Evolutionary conservation across 2,113 vertebrate species (phyloP).

Genomic region (Pterocles gutturalis): DNA sequence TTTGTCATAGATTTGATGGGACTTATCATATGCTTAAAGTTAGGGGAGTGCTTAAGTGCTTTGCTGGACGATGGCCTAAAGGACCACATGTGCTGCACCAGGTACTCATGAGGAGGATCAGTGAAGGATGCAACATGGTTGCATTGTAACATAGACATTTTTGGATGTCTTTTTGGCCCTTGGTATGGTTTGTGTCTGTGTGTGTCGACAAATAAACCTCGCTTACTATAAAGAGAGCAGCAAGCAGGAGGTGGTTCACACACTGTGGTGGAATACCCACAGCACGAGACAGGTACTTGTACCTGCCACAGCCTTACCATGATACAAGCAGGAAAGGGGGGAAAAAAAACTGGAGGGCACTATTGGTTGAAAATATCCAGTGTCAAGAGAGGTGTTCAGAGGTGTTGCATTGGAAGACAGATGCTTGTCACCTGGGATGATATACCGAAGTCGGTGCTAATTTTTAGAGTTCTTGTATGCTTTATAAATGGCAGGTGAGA

Average conservation of each 20-base stretch:
- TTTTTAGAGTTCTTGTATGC: neutral
- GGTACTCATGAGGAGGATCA: neutral
- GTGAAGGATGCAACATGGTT: neutral
- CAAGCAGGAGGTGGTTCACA: neutral
- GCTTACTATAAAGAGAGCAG: neutral
- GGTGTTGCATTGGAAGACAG: neutral
- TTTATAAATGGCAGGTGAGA: neutral
- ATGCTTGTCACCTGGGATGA: neutral
- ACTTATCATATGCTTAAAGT: neutral
- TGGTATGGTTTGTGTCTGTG: neutral
- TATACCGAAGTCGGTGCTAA: neutral
- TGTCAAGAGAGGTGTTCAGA: neutral
- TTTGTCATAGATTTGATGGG: neutral
- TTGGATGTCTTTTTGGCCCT: neutral
- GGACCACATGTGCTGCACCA: neutral
- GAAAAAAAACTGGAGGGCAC: neutral
- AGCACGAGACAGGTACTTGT: no score
- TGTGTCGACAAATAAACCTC: neutral
- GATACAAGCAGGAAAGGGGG: neutral
- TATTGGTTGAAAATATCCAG: neutral
- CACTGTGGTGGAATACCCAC: fast-evolving
- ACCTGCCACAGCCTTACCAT: no score
- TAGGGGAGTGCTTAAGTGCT: neutral
- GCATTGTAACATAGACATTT: neutral
- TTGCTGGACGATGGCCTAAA: neutral